phyloP scores from a whole-genome alignment of 2,113 vertebrate genomes.

The Semicossyphus pulcher region DNA sequence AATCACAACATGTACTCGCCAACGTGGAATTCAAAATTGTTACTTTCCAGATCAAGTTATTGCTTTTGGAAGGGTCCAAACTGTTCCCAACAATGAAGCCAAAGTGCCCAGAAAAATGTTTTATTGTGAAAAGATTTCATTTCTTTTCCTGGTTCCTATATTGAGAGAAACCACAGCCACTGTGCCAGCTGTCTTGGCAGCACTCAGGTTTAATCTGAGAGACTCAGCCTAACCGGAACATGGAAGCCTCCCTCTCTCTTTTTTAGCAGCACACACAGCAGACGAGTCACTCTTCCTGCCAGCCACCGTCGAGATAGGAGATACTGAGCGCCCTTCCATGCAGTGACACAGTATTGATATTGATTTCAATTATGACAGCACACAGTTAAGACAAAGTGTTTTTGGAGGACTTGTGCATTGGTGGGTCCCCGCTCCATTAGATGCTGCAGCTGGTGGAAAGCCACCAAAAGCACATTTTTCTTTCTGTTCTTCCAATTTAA shows the following conservation, averaged over 20 bases:
- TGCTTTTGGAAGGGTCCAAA: conserved; percentile 42
- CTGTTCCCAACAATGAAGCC: conserved; percentile 51
- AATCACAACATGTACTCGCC: conserved; percentile 18
- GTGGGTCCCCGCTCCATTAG: conserved; percentile 22
- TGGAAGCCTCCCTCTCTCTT: conserved; percentile 10
- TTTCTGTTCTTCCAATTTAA: too few relatives aligned
- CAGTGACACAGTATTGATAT: conserved; percentile 32
- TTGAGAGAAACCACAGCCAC: conserved; percentile 20
- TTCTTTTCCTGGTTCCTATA: conserved; percentile 32
- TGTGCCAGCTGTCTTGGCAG: conserved; percentile 68
- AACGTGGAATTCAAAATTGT: conserved; percentile 34
- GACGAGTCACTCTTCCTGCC: conserved; percentile 20
- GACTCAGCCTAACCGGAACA: conserved; percentile 53
- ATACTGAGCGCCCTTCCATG: conserved; percentile 36
- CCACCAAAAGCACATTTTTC: conserved; percentile 12
- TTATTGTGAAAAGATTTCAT: conserved; percentile 50
- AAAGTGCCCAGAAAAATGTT: conserved; percentile 55
- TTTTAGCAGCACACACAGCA: conserved; percentile 38
- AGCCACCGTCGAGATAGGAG: conserved; percentile 15
- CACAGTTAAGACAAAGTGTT: conserved; percentile 37
- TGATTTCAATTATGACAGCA: conserved; percentile 58
- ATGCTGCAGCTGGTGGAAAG: conserved; percentile 31
- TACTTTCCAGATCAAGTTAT: conserved; percentile 28
- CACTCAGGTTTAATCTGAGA: conserved; percentile 62
- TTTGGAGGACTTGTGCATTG: conserved; percentile 20